phyloP scores from a whole-genome alignment of 1,140 invertebrate genomes.

The Drosophila pachea region DNA sequence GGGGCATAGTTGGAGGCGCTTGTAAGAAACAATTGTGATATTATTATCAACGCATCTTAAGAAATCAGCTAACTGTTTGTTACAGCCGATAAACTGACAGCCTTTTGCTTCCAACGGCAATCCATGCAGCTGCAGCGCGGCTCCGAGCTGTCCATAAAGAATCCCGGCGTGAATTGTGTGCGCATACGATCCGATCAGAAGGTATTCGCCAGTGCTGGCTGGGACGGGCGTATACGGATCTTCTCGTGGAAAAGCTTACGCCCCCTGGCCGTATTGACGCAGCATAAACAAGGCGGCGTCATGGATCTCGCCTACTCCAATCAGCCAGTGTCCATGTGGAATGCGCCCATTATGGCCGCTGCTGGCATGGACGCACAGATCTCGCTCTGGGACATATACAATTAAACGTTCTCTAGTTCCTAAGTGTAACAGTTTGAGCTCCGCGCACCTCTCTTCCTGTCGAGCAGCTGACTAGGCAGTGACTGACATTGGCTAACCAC shows the following conservation, averaged over 20 bases:
- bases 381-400: constrained; percentile 88
- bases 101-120: constrained; percentile 78
- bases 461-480: neutral
- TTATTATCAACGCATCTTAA: neutral
- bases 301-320: constrained; percentile 85
- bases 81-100: constrained; percentile 75
- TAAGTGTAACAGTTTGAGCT: constrained; percentile 39
- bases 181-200: constrained; percentile 85
- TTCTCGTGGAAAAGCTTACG: constrained; percentile 89
- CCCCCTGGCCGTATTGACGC: constrained; percentile 86
- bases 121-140: constrained; percentile 82
- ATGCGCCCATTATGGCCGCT: constrained; percentile 86
- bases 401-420: constrained; percentile 61
- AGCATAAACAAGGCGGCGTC: constrained; percentile 83
- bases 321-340: constrained; percentile 82
- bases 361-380: constrained; percentile 85
- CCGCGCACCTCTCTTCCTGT: neutral
- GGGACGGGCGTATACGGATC: constrained; percentile 87
- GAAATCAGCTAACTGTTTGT: neutral
- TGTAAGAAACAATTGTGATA: constrained; percentile 60
- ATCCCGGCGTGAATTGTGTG: constrained; percentile 86
- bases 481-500: constrained; percentile 26
- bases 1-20: constrained; percentile 84
- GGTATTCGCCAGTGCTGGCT: constrained; percentile 87
- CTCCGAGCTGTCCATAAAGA: constrained; percentile 83